Evolutionary conservation across 2,113 vertebrate genomes (phyloP), one percentile per base, ranked within the genome.

Genomic region (Clarias gariepinus): DNA sequence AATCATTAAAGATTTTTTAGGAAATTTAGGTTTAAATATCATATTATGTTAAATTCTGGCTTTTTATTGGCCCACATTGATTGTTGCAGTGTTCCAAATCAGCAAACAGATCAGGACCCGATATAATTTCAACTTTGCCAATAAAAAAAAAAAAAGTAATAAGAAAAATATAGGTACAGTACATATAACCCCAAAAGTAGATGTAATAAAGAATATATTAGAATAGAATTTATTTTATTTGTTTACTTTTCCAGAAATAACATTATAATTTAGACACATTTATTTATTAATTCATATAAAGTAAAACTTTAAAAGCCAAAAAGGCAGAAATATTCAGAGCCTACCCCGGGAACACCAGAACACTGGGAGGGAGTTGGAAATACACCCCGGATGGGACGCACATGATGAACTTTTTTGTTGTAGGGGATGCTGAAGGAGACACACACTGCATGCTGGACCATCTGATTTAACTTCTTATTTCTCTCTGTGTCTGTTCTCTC

Each of bases 401-500:
- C n/a, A 33, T 30, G 12, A 36, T 30, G 12, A 36, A 21, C 23
- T 71, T n/a, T n/a, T n/a, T n/a, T n/a, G n/a, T n/a, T n/a, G n/a
- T n/a, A n/a, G n/a, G n/a, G n/a, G n/a, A n/a, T n/a, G n/a, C n/a
- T n/a, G n/a, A n/a, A n/a, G 19, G 71, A 47, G 21, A 23, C 30
- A 71, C 47, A 8, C 47, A 47, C 47, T 19, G 30, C 19, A 71
- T 30, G 16, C 33, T 69, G 66, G 1, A 30, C 33, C 16, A 4
- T 66, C 63, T 66, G 10, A 66, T 66, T n/a, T 33, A 36, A 7
- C 12, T 60, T 60, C 28, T 60, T 57, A 61, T 64, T 60, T 36
- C 11, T 78, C 18, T 86, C 19, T 71, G 23, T 36, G 7, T 87
- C 60, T 13, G 12, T 6, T 36, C 47, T 88, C 53, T 53, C 95